These are phyloP conservation scores for Andrena hattorfiana DNA, from an alignment of 2,888 invertebrate species.

Conservation along the genomic window DNA sequence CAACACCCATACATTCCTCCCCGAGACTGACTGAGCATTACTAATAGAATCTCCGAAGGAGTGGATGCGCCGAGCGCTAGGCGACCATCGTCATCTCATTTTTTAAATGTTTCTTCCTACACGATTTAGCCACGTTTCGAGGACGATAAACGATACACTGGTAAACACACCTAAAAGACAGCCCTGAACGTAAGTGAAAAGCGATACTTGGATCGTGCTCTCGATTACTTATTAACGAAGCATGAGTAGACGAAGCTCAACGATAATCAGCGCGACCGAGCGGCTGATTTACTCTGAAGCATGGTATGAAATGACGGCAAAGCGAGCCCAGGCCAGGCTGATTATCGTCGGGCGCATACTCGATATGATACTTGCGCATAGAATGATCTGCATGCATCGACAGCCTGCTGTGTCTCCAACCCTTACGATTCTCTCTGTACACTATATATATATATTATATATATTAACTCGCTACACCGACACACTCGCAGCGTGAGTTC, in stretches of 20 bases:
- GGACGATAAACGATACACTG: slow-evolving; percentile 5
- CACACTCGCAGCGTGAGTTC: slow-evolving; percentile 79
- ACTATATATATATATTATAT: slow-evolving; percentile 54
- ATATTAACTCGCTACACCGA: slow-evolving; percentile 68
- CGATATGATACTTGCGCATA: slow-evolving; percentile 56
- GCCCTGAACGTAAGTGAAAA: slow-evolving; percentile 49
- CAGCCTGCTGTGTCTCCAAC: slow-evolving; percentile 68
- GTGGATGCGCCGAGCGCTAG: background rate
- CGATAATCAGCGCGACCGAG: slow-evolving; percentile 31
- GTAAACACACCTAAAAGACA: slow-evolving; percentile 34
- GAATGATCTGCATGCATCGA: slow-evolving; percentile 73
- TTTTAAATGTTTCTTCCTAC: slow-evolving; percentile 23
- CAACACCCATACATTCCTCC: background rate
- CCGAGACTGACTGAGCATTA: background rate
- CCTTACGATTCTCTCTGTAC: slow-evolving; percentile 59
- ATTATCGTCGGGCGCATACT: slow-evolving; percentile 39
- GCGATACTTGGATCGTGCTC: slow-evolving; percentile 17
- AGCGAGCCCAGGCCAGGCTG: background rate
- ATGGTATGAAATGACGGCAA: background rate
- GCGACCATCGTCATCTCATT: background rate
- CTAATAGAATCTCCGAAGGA: background rate
- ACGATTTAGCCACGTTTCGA: slow-evolving; percentile 34
- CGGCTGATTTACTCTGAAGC: background rate
- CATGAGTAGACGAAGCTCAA: slow-evolving; percentile 54
- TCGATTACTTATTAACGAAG: slow-evolving; percentile 28